These are phyloP conservation scores for Elachura formosa DNA, from an alignment of 2,113 vertebrate genomes.

Conservation along the genomic window DNA sequence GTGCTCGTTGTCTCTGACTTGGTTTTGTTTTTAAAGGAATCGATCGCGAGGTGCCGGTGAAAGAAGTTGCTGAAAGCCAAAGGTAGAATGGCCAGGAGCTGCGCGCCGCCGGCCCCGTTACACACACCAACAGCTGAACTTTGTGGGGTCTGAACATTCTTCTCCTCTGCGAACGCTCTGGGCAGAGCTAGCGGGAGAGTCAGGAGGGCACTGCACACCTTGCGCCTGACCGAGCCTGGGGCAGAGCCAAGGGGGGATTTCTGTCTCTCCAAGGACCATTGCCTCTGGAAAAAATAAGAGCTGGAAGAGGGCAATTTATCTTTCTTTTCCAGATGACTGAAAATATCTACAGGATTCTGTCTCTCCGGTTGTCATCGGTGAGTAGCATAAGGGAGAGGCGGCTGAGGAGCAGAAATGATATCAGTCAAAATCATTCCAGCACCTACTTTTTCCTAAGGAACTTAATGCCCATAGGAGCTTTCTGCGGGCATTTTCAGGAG, in stretches of 20 bases:
- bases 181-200: not conserved
- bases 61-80: constrained; percentile 14
- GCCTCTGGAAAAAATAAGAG: not conserved
- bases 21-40: not conserved
- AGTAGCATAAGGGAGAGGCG: not conserved
- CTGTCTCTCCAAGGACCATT: not conserved
- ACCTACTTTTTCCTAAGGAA: constrained; percentile 32
- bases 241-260: not conserved
- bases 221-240: fast-evolving
- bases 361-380: not conserved
- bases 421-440: not conserved
- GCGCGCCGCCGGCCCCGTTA: not conserved
- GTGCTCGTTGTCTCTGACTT: not conserved
- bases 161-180: not conserved
- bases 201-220: not conserved
- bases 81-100: not conserved
- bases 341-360: not conserved
- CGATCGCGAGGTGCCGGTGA: not conserved
- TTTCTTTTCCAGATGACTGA: constrained; percentile 56
- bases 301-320: not conserved
- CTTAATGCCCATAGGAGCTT: not conserved
- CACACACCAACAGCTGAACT: constrained; percentile 10
- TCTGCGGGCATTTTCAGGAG: not conserved
- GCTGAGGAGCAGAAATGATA: constrained; percentile 18
- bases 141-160: not conserved